Evolutionary conservation across 2,113 vertebrate species (phyloP).

Genomic region (Periophthalmodon schlosseri): DNA sequence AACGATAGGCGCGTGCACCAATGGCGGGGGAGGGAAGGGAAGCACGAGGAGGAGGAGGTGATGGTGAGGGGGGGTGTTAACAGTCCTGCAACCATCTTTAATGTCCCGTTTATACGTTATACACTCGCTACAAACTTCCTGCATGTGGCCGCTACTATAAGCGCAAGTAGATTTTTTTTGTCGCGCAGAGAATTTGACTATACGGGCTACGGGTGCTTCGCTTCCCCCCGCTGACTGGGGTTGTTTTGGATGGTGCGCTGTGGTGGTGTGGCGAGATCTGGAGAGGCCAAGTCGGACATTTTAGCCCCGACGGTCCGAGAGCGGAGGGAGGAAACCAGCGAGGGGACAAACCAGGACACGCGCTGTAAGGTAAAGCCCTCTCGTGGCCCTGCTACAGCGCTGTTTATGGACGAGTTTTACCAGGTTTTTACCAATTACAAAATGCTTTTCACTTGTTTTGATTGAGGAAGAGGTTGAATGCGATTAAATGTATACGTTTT

Average conservation of each 20-base stretch:
- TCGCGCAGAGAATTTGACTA: not conserved
- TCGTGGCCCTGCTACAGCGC: not conserved
- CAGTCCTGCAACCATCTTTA: constrained; percentile 49
- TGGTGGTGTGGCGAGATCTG: constrained; percentile 41
- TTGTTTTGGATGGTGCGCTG: constrained; percentile 45
- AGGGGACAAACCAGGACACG: constrained; percentile 68
- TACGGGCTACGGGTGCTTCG: constrained; percentile 12
- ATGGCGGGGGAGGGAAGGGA: constrained; percentile 17
- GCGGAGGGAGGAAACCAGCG: constrained; percentile 3
- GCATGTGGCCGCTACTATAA: constrained; percentile 34
- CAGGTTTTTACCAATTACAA: not conserved
- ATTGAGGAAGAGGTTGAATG: not conserved
- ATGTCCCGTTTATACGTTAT: constrained; percentile 60
- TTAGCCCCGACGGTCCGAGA: constrained; percentile 62
- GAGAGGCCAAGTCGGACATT: constrained; percentile 71
- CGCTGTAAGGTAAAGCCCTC: constrained; percentile 53
- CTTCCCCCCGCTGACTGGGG: constrained; percentile 28
- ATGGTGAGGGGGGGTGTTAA: constrained; percentile 9
- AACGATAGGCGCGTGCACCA: constrained; percentile 38
- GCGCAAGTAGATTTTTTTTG: constrained; percentile 20
- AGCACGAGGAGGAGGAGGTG: constrained; percentile 11
- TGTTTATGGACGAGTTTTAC: not conserved
- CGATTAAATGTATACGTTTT: not conserved
- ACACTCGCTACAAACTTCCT: constrained; percentile 55
- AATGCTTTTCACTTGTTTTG: not conserved